A percentile compares a stretch with the other conserved stretches of the same genome.
These are phyloP conservation scores for Pteruthius melanotis DNA, from an alignment of 2,113 vertebrate species.

Conservation along the genomic window DNA sequence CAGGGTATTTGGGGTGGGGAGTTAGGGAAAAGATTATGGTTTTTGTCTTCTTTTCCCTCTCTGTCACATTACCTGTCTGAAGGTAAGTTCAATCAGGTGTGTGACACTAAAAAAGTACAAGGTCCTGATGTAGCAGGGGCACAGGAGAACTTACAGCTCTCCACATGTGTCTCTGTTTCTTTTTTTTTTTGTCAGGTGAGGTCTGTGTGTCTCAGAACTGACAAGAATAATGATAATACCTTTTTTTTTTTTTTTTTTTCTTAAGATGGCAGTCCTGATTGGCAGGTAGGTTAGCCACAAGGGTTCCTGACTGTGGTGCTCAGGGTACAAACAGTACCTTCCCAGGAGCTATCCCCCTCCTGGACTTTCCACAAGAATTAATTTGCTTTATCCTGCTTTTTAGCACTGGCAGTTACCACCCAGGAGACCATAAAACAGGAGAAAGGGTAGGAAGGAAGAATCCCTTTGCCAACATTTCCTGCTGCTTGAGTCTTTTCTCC, in stretches of 20 bases:
- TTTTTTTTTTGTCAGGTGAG: no score
- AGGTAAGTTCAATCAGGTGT: neutral
- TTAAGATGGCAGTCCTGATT: neutral
- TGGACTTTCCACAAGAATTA: neutral
- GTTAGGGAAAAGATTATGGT: rapidly evolving
- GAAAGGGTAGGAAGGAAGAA: slow-evolving; percentile 28
- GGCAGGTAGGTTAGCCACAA: neutral
- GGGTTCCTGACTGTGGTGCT: neutral
- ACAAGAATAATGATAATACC: neutral
- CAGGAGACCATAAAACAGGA: neutral
- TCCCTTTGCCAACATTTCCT: slow-evolving; percentile 10
- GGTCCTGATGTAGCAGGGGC: neutral
- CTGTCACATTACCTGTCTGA: neutral
- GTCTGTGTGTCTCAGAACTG: neutral
- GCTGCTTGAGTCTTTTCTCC: neutral
- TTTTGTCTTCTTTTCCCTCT: neutral
- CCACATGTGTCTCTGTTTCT: neutral
- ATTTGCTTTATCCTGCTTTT: neutral
- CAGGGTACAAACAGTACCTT: neutral
- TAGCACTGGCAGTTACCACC: neutral
- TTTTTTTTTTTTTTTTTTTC: neutral
- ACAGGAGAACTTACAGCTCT: neutral
- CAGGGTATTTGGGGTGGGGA: neutral
- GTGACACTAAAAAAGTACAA: neutral
- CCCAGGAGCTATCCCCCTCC: rapidly evolving